A percentile compares a stretch with the other conserved stretches of the same genome.
phyloP scores from a whole-genome alignment of 2,113 vertebrate genomes.

The Alces alces region DNA sequence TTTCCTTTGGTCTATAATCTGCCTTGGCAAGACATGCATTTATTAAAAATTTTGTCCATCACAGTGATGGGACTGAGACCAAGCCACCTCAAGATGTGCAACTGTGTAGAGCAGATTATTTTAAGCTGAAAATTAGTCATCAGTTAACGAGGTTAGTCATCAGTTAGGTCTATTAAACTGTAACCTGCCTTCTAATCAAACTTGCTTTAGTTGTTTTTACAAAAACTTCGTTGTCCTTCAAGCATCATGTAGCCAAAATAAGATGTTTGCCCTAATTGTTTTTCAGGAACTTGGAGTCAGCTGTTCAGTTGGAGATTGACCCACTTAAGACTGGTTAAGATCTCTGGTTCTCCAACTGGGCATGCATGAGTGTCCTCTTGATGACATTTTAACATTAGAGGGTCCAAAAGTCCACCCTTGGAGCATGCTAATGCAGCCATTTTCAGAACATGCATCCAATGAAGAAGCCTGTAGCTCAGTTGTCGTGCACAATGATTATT shows the following conservation, averaged over 20 bases:
- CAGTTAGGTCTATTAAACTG: neutral
- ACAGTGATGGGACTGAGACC: neutral
- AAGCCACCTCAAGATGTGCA: neutral
- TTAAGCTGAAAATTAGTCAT: neutral
- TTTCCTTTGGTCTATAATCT: neutral
- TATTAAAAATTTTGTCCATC: neutral
- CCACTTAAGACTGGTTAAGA: neutral
- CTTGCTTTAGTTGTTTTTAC: neutral
- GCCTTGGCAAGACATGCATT: neutral
- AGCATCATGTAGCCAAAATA: neutral
- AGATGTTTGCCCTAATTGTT: neutral
- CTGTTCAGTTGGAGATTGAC: neutral
- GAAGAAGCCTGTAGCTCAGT: neutral
- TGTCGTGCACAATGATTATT: neutral
- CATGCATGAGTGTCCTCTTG: neutral
- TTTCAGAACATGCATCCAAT: neutral
- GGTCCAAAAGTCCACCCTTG: neutral
- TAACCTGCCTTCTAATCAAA: neutral
- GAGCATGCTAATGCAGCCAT: neutral
- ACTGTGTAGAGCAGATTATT: neutral
- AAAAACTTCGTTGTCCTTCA: neutral
- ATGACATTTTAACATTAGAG: neutral
- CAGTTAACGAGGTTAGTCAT: neutral
- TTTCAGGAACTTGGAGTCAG: neutral
- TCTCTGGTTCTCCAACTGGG: neutral